Percentiles rank a stretch among this genome's conserved stretches.
Evolutionary conservation across 2,113 vertebrate species (phyloP).

Genomic region (Gavialis gangeticus): DNA sequence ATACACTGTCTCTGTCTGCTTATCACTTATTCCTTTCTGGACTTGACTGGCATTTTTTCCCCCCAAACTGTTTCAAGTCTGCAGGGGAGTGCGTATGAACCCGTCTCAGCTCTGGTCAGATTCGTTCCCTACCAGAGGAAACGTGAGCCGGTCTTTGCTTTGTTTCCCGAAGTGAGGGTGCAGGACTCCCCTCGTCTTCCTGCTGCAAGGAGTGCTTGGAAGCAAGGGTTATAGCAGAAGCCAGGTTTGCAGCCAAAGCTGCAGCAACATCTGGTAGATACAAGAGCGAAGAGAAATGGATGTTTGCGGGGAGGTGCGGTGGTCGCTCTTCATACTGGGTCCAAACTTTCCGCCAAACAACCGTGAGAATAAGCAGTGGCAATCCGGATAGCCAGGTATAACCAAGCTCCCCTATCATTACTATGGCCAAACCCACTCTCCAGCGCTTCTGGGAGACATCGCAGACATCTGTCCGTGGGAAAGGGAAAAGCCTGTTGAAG

Average conservation of each 20-base stretch:
- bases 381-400: not conserved
- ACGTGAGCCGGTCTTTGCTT: not conserved
- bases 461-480: rapidly evolving
- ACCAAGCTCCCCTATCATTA: too few relatives aligned
- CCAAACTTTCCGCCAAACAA: not conserved
- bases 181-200: not conserved
- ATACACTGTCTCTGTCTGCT: too few relatives aligned
- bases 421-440: not conserved
- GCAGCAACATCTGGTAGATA: constrained; percentile 21
- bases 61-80: not conserved
- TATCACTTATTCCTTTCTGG: not conserved
- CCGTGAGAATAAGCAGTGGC: too few relatives aligned
- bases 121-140: too few relatives aligned
- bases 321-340: not conserved
- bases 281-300: not conserved
- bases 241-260: not conserved
- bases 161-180: not conserved
- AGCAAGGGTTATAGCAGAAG: not conserved
- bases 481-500: not conserved
- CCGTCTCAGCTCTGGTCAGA: not conserved
- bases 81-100: not conserved
- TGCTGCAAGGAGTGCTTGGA: not conserved
- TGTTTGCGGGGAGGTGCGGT: not conserved
- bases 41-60: not conserved
- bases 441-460: not conserved